A percentile compares a stretch with the other conserved stretches of the same genome.
These are phyloP conservation scores for Vireo altiloquus DNA, from an alignment of 2,113 vertebrate species.

Conservation along the genomic window DNA sequence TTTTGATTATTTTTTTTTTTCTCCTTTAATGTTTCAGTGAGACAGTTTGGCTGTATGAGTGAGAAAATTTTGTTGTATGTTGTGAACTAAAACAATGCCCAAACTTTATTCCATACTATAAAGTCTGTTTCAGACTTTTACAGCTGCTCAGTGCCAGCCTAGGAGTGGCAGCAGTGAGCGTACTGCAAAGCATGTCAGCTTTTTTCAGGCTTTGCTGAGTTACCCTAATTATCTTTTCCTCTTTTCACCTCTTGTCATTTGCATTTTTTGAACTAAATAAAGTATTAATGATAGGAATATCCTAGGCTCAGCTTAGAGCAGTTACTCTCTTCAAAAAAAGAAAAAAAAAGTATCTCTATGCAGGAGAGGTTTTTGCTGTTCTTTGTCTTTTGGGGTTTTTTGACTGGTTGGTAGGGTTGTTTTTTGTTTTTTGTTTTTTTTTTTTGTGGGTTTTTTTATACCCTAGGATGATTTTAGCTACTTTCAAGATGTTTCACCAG, in stretches of 20 bases:
- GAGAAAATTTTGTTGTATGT: neutral
- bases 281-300: neutral
- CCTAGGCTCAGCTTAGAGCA: neutral
- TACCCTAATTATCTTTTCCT: neutral
- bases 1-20: neutral
- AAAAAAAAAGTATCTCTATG: accelerated
- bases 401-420: neutral
- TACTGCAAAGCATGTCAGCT: neutral
- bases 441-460: neutral
- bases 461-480: neutral
- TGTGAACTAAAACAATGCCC: neutral
- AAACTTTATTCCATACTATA: neutral
- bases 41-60: neutral
- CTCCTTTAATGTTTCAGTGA: neutral
- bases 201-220: neutral
- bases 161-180: slow-evolving; percentile 29
- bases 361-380: neutral
- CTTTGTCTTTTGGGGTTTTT: neutral
- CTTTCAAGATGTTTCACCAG: neutral
- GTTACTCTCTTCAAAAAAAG: neutral
- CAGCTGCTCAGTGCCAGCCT: neutral
- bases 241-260: neutral
- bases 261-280: neutral
- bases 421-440: neutral
- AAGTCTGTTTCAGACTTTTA: neutral